A percentile compares a stretch with the other conserved stretches of the same genome.
Conservation (phyloP, 2,888 invertebrate genomes). For the Nysson spinosus region DNA sequence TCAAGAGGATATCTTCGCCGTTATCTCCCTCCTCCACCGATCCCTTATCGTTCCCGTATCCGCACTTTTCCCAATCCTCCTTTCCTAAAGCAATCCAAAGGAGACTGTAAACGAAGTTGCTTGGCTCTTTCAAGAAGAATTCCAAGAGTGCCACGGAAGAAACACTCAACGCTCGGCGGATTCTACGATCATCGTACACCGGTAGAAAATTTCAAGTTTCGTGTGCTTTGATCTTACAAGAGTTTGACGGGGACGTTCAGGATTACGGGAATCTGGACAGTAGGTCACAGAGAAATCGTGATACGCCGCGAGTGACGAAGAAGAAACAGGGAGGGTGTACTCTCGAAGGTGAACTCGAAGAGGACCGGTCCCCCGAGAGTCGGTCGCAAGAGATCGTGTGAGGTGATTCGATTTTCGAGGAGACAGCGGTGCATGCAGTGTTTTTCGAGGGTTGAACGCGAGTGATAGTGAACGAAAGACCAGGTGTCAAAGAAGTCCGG, state of each 20-base stretch:
- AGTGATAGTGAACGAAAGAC: conserved; percentile 40
- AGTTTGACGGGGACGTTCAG: too few species aligned
- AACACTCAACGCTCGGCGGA: conserved; percentile 4
- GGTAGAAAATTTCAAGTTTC: too few species aligned
- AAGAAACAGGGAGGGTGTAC: conserved; percentile 2
- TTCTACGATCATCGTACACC: too few species aligned
- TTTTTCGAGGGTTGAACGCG: conserved; percentile 29
- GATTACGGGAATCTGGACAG: too few species aligned
- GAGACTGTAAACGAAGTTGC: conserved; percentile 4
- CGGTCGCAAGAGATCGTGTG: conserved; percentile 37
- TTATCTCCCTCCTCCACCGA: conserved; percentile 41
- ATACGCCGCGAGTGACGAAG: conserved; percentile 33
- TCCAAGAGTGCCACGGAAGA: background rate
- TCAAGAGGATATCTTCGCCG: conserved; percentile 38
- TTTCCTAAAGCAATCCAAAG: conserved; percentile 20
- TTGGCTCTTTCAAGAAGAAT: background rate
- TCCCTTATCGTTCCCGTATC: conserved; percentile 25
- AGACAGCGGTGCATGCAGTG: conserved; percentile 25
- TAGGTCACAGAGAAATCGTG: too few species aligned
- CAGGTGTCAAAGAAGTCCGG: conserved; percentile 8
- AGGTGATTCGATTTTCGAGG: conserved; percentile 39
- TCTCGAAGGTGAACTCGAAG: conserved; percentile 10
- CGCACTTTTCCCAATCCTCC: conserved; percentile 23
- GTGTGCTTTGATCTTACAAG: too few species aligned
- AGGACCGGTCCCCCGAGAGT: conserved; percentile 23